phyloP scores from a whole-genome alignment of 2,797 vertebrate species.

The Lagorchestes hirsutus region DNA sequence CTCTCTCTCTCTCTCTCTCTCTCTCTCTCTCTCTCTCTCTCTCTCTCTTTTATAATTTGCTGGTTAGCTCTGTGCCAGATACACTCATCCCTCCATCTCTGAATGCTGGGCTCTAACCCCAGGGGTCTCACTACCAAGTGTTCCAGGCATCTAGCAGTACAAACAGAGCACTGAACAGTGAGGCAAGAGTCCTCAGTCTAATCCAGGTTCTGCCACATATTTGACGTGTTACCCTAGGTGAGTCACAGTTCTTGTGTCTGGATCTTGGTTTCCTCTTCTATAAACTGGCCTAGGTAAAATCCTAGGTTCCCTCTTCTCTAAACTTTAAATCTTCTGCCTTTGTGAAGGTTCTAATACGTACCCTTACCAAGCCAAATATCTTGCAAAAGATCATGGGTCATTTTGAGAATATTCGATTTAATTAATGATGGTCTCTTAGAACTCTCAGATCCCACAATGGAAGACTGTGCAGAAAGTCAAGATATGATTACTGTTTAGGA shows the following conservation, averaged over 20 bases:
- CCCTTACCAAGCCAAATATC: constrained; percentile 14
- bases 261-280: neutral
- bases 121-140: neutral
- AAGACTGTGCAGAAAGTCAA: constrained; percentile 62
- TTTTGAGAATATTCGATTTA: constrained; percentile 52
- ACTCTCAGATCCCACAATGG: constrained; percentile 41
- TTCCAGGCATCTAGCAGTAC: neutral
- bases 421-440: constrained; percentile 55
- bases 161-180: neutral
- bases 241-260: neutral
- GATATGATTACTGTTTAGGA: constrained; percentile 61
- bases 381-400: constrained; percentile 10
- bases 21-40: no score
- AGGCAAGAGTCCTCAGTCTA: neutral
- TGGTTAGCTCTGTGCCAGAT: neutral
- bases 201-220: neutral
- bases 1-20: no score
- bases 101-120: neutral
- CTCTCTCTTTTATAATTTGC: neutral
- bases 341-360: neutral
- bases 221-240: neutral
- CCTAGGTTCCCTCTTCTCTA: neutral
- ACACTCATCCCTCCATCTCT: neutral
- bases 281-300: neutral
- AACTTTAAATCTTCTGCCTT: neutral